Percentiles rank a stretch among this genome's conserved stretches.
Evolutionary conservation across 2,113 vertebrate species (phyloP).

Genomic region (Atrichornis clamosus): DNA sequence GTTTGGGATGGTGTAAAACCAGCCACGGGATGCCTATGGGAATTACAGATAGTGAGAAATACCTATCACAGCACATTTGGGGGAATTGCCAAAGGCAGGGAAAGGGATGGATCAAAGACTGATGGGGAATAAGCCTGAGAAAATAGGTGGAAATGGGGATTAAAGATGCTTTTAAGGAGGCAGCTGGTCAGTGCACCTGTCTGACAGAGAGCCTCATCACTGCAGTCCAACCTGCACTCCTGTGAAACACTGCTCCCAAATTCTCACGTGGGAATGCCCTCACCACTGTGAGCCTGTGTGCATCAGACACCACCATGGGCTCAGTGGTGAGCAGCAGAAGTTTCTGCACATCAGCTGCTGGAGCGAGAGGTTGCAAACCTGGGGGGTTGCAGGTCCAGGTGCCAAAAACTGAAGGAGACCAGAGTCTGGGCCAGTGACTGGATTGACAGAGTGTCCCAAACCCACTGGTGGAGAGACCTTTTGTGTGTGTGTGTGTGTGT

Average conservation of each 20-base stretch:
- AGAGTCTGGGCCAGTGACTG: neutral
- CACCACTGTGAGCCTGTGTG: accelerated
- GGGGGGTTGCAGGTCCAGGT: neutral
- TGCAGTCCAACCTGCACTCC: neutral
- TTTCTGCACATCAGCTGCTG: neutral
- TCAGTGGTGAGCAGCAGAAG: accelerated
- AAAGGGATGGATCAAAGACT: neutral
- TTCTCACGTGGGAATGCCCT: accelerated
- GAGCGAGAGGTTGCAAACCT: neutral
- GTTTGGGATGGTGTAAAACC: neutral
- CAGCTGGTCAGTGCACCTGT: neutral
- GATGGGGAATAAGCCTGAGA: neutral
- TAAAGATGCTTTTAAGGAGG: neutral
- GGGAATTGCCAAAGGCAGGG: neutral
- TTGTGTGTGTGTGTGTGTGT: neutral
- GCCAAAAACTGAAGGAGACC: neutral
- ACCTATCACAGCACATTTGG: neutral
- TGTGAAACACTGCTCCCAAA: neutral
- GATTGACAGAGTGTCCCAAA: neutral
- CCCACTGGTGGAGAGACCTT: neutral
- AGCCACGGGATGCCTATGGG: neutral
- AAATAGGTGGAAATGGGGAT: neutral
- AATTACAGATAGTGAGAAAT: neutral
- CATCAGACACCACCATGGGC: accelerated
- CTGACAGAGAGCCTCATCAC: neutral